Evolutionary conservation across 2,888 invertebrate species (phyloP).

Genomic region (Aethes cnicana): DNA sequence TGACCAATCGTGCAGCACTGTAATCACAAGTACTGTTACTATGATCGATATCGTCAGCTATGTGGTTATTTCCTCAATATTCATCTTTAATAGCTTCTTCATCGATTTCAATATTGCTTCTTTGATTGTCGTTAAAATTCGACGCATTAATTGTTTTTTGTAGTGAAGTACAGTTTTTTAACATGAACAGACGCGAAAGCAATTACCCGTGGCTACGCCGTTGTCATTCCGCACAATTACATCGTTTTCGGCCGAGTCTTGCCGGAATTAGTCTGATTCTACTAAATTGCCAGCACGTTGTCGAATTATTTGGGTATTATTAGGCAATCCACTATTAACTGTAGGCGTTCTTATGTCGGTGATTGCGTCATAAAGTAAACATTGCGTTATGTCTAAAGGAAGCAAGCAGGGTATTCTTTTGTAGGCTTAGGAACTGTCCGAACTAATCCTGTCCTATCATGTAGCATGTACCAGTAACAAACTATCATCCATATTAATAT

Average conservation of each 20-base stretch:
- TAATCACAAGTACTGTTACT: conserved; percentile 5
- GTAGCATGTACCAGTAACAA: no score
- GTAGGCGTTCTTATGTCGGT: conserved; percentile 7
- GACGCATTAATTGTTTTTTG: not conserved
- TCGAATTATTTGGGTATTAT: conserved; percentile 24
- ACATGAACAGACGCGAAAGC: conserved; percentile 7
- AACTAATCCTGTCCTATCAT: no score
- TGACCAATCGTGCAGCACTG: conserved; percentile 8
- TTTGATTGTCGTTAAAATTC: not conserved
- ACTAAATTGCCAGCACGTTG: conserved; percentile 26
- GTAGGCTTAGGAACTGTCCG: no score
- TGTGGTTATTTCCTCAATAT: no score
- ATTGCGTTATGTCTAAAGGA: not conserved
- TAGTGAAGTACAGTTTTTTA: not conserved
- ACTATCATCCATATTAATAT: no score
- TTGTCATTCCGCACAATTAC: conserved; percentile 20
- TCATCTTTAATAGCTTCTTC: no score
- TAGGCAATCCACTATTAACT: conserved; percentile 8
- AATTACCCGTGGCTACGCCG: conserved; percentile 7
- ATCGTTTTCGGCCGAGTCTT: not conserved
- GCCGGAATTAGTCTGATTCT: conserved; percentile 16
- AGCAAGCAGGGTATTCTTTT: no score
- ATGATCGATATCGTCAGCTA: conserved; percentile 4
- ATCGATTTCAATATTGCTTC: no score
- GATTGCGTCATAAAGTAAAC: conserved; percentile 12